A percentile compares a stretch with the other conserved stretches of the same genome.
Conservation (phyloP, 1,140 invertebrate genomes). For the Aphelenchoides avenae region DNA sequence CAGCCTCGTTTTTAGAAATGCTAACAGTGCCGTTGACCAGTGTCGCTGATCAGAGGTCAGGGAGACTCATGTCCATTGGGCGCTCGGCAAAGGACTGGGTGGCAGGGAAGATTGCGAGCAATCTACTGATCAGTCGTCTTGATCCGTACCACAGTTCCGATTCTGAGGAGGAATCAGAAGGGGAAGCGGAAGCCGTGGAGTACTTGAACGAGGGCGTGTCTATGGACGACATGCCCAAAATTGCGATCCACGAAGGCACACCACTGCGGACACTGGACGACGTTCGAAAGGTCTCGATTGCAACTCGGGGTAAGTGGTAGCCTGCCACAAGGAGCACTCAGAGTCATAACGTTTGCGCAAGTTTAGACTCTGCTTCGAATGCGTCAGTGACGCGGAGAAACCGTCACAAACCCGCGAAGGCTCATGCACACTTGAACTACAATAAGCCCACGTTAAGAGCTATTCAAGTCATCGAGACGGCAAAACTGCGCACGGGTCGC, state of each 20-base stretch:
- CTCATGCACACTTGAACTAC: constrained; percentile 24
- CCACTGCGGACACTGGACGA: constrained; percentile 1
- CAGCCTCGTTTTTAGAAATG: constrained; percentile 17
- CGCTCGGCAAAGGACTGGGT: constrained; percentile 46
- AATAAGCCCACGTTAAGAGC: constrained; percentile 33
- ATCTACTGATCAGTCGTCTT: constrained; percentile 30
- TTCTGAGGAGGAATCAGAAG: constrained; percentile 19
- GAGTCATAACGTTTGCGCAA: not conserved
- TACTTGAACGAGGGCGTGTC: too few species aligned
- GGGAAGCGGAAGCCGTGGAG: constrained; percentile 6
- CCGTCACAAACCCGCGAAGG: constrained; percentile 10
- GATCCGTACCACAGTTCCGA: constrained; percentile 30
- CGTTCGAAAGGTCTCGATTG: constrained; percentile 4
- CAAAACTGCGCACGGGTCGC: constrained; percentile 33
- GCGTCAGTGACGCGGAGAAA: constrained; percentile 9
- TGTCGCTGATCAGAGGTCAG: too few species aligned
- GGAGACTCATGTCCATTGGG: too few species aligned
- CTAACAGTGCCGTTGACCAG: constrained; percentile 47
- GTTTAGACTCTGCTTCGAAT: not conserved
- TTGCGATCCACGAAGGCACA: constrained; percentile 21
- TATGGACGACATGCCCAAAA: constrained; percentile 9
- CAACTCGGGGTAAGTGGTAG: constrained; percentile 1
- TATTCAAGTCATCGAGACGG: constrained; percentile 46
- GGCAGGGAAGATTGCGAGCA: constrained; percentile 40
- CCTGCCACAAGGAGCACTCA: not conserved